Evolutionary conservation across 2,888 invertebrate genomes (phyloP).

Genomic region (Dryadula phaetusa): DNA sequence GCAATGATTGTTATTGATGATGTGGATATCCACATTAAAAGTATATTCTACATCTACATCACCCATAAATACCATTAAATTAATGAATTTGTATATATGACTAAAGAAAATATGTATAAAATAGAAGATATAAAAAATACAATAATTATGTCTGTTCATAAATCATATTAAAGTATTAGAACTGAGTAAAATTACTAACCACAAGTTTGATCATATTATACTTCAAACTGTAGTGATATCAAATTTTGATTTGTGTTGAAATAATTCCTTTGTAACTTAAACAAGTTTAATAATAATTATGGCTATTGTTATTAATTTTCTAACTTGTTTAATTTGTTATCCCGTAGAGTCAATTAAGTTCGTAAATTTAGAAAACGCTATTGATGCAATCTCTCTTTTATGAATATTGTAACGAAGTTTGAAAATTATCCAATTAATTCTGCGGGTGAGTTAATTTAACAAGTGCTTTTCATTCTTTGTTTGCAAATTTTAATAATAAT

Average conservation of each 20-base stretch:
- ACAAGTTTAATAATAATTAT: constrained; percentile 24
- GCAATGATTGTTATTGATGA: too few relatives aligned
- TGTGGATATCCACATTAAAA: too few relatives aligned
- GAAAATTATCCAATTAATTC: constrained; percentile 44
- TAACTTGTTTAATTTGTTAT: constrained; percentile 37
- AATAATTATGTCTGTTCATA: too few relatives aligned
- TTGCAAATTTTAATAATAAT: constrained; percentile 35
- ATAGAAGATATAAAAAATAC: neutral
- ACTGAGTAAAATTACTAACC: neutral
- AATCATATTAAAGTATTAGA: too few relatives aligned
- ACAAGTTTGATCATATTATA: neutral
- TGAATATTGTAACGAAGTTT: constrained; percentile 36
- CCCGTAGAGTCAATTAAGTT: constrained; percentile 40
- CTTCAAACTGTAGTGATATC: neutral
- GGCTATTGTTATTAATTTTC: constrained; percentile 30
- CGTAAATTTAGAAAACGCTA: constrained; percentile 32
- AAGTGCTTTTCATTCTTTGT: constrained; percentile 39
- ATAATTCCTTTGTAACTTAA: constrained; percentile 13
- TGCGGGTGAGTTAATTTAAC: constrained; percentile 36
- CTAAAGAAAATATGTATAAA: neutral
- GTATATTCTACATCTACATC: too few relatives aligned
- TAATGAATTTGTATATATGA: too few relatives aligned
- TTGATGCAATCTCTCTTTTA: constrained; percentile 38
- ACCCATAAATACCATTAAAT: too few relatives aligned
- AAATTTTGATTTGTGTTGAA: neutral